These are phyloP conservation scores for Manis pentadactyla DNA, from an alignment of 2,797 vertebrate genomes.

Conservation along the genomic window DNA sequence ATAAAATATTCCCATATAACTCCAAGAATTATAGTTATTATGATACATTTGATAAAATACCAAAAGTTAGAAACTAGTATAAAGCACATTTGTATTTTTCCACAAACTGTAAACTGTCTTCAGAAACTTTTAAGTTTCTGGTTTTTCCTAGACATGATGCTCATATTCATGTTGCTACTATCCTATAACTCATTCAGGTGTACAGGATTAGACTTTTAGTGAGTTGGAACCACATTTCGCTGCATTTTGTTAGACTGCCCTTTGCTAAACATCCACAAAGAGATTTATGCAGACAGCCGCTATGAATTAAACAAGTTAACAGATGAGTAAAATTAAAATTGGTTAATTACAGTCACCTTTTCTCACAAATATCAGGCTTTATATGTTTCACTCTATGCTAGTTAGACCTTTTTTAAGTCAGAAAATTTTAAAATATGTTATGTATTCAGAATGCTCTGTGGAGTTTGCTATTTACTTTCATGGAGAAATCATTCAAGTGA, in stretches of 20 bases:
- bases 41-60: background rate
- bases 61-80: background rate
- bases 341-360: background rate
- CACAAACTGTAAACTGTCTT: background rate
- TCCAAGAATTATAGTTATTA: background rate
- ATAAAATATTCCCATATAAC: background rate
- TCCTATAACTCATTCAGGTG: background rate
- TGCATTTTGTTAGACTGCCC: background rate
- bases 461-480: background rate
- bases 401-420: background rate
- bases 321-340: background rate
- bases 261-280: background rate
- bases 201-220: background rate
- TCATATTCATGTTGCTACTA: background rate
- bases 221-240: background rate
- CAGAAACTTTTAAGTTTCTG: background rate
- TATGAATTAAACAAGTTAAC: background rate
- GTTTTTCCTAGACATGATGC: background rate
- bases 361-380: background rate
- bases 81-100: background rate
- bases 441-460: background rate
- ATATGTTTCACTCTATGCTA: background rate
- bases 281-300: background rate
- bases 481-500: background rate
- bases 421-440: background rate